Conservation (phyloP, 2,797 vertebrate species). For the Danionella dracula region DNA sequence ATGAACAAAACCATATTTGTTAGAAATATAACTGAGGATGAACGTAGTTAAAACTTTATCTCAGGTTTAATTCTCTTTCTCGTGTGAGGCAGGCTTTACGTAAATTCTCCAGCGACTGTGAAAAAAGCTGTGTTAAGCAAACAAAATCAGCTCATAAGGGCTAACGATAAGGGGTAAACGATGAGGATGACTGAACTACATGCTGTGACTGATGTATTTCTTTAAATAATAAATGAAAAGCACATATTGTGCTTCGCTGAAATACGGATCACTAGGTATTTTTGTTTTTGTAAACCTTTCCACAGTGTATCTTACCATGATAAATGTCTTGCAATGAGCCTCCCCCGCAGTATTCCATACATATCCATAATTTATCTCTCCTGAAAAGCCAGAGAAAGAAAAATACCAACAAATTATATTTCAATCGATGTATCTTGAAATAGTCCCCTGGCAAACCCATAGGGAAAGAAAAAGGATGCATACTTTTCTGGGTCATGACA, state of each 20-base stretch:
- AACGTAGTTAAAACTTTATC: too few species aligned
- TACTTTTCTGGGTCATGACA: conserved; percentile 33
- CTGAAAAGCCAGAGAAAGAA: conserved; percentile 56
- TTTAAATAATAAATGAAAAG: conserved; percentile 9
- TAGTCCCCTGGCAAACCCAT: background rate
- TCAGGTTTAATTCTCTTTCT: too few species aligned
- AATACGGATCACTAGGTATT: background rate
- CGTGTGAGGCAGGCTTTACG: too few species aligned
- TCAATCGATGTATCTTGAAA: conserved; percentile 35
- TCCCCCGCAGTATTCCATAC: conserved; percentile 86
- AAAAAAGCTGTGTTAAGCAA: too few species aligned
- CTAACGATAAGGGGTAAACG: background rate
- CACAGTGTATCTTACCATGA: conserved; percentile 67
- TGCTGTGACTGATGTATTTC: background rate
- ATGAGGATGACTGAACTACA: background rate
- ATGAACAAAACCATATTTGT: too few species aligned
- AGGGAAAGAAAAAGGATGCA: conserved; percentile 13
- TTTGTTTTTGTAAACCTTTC: background rate
- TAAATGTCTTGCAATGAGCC: conserved; percentile 85
- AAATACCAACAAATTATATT: conserved; percentile 34
- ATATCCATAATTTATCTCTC: conserved; percentile 86
- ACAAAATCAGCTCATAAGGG: too few species aligned
- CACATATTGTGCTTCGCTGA: background rate
- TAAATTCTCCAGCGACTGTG: too few species aligned
- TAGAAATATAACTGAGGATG: too few species aligned